A percentile compares a stretch with the other conserved stretches of the same genome.
Conservation (phyloP, 30 jellyfish, hydroid and myxozoan species). For the Cassiopea xamachana region DNA sequence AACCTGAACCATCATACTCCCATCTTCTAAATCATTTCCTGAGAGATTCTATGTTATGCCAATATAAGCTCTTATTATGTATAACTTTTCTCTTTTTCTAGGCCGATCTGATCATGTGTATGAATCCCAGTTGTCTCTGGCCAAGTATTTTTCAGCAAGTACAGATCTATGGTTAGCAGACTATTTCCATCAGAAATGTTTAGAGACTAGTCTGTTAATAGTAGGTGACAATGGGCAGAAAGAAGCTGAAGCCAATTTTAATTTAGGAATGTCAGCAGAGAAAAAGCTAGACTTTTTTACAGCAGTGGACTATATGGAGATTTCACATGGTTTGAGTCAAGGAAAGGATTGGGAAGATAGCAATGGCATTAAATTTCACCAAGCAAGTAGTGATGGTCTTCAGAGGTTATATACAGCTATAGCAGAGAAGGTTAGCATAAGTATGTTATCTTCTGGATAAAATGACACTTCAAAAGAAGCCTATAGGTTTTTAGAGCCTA, state of each 20-base stretch:
- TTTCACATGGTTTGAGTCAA: slow-evolving; percentile 58
- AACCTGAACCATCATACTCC: too few species aligned
- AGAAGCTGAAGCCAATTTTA: slow-evolving; percentile 88
- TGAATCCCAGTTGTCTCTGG: slow-evolving; percentile 74
- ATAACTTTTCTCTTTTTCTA: not conserved
- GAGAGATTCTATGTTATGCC: too few species aligned
- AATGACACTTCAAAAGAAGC: too few species aligned
- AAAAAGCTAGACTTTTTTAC: slow-evolving; percentile 59
- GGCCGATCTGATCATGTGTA: slow-evolving; percentile 85
- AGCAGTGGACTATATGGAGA: slow-evolving; percentile 61
- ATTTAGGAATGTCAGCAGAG: slow-evolving; percentile 76
- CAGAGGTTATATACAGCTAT: slow-evolving; percentile 72
- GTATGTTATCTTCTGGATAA: not conserved
- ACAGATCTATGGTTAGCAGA: slow-evolving; percentile 68
- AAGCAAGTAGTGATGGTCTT: slow-evolving; percentile 78
- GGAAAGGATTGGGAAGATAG: slow-evolving; percentile 78
- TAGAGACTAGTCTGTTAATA: slow-evolving; percentile 63
- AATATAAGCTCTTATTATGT: not conserved
- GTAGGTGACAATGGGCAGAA: slow-evolving; percentile 80
- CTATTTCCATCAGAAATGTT: slow-evolving; percentile 61
- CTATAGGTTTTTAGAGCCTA: not conserved
- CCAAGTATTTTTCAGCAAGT: slow-evolving; percentile 64
- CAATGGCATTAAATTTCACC: slow-evolving; percentile 62
- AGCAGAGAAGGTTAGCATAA: slow-evolving; percentile 74
- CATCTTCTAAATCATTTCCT: too few species aligned